Percentiles rank a stretch among this genome's conserved stretches.
These are phyloP conservation scores for Tenthredo notha DNA, from an alignment of 2,888 invertebrate species.

Conservation along the genomic window DNA sequence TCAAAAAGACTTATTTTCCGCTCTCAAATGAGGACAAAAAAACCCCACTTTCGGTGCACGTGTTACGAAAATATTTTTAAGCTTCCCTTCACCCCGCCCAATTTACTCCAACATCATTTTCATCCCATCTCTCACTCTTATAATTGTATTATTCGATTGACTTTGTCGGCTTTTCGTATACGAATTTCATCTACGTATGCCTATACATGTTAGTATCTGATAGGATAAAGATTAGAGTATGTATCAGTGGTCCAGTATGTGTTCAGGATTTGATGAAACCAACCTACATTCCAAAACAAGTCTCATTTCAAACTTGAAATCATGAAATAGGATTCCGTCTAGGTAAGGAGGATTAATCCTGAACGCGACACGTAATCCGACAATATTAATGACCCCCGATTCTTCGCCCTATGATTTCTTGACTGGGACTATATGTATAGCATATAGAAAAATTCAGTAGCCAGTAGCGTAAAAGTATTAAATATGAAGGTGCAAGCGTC, in stretches of 20 bases:
- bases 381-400: constrained; percentile 77
- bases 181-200: background rate
- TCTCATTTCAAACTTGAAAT: constrained; percentile 62
- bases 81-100: background rate
- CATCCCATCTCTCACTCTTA: constrained; percentile 20
- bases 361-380: constrained; percentile 75
- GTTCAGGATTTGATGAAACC: constrained; percentile 54
- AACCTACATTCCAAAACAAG: constrained; percentile 73
- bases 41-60: no score
- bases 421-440: constrained; percentile 35
- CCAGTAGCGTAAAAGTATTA: constrained; percentile 26
- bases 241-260: background rate
- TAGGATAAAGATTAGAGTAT: constrained; percentile 5
- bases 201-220: background rate
- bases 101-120: background rate
- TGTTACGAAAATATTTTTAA: constrained; percentile 1
- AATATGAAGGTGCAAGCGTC: background rate
- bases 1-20: no score
- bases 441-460: constrained; percentile 35
- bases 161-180: constrained; percentile 22
- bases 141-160: background rate
- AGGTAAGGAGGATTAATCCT: constrained; percentile 71
- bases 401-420: constrained; percentile 61
- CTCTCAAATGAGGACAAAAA: no score
- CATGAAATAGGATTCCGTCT: constrained; percentile 74